Conservation (phyloP, 2,888 invertebrate genomes). For the Mechanitis mazaeus region DNA sequence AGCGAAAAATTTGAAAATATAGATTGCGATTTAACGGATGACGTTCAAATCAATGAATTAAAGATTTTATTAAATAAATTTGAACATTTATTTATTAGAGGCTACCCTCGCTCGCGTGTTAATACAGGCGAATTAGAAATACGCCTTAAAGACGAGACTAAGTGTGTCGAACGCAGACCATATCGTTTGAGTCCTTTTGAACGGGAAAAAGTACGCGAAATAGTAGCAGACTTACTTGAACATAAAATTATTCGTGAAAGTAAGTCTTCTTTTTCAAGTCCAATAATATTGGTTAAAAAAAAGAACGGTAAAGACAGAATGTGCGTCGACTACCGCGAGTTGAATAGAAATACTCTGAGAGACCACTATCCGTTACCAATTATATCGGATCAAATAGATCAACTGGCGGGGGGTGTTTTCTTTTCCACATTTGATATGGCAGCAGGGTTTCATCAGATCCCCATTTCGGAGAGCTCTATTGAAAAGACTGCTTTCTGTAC, state of each 20-base stretch:
- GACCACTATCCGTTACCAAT: conserved; percentile 34
- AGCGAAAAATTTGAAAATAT: no score
- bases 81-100: conserved; percentile 31
- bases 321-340: conserved; percentile 32
- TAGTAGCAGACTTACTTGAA: conserved; percentile 33
- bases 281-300: conserved; percentile 36
- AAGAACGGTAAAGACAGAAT: no score
- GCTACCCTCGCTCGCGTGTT: conserved; percentile 31
- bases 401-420: conserved; percentile 24
- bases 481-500: conserved; percentile 38
- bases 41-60: conserved; percentile 11
- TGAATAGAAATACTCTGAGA: conserved; percentile 31
- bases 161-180: conserved; percentile 35
- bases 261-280: conserved; percentile 37
- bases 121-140: conserved; percentile 35
- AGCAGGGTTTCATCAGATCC: no score
- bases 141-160: conserved; percentile 30
- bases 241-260: conserved; percentile 37
- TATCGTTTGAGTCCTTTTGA: conserved; percentile 36
- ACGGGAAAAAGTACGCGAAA: conserved; percentile 33
- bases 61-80: conserved; percentile 30
- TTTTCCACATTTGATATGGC: no score
- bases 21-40: conserved; percentile 17
- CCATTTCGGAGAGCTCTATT: conserved; percentile 25
- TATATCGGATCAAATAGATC: conserved; percentile 34